Conservation (phyloP, 2,888 invertebrate species). For the Cistogaster globosa region DNA sequence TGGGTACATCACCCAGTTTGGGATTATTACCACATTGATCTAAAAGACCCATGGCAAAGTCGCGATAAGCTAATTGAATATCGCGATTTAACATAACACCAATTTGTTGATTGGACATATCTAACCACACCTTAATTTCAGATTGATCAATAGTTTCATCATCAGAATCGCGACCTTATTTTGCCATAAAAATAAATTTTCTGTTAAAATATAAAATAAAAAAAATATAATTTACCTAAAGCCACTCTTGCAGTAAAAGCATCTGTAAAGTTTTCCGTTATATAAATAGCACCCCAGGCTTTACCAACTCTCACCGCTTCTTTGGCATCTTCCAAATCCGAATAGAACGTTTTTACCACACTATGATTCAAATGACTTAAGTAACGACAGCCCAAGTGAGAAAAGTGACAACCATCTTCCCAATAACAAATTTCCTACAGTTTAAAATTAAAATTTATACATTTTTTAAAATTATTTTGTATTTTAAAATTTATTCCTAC, state of each 20-base stretch:
- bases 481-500: constrained; percentile 66
- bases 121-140: constrained; percentile 94
- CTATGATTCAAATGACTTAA: constrained; percentile 89
- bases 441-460: not conserved
- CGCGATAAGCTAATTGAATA: constrained; percentile 92
- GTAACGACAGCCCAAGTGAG: constrained; percentile 91
- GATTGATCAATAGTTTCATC: constrained; percentile 94
- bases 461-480: not conserved
- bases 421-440: constrained; percentile 79
- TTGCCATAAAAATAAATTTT: not conserved
- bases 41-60: constrained; percentile 91
- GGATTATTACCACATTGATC: constrained; percentile 90
- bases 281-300: constrained; percentile 94
- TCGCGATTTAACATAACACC: constrained; percentile 94
- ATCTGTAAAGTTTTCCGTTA: constrained; percentile 95
- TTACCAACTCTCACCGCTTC: constrained; percentile 89
- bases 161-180: constrained; percentile 88
- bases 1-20: constrained; percentile 93
- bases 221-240: constrained; percentile 84
- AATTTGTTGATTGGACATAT: constrained; percentile 98
- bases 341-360: constrained; percentile 88
- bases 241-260: constrained; percentile 92
- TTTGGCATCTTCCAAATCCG: constrained; percentile 87
- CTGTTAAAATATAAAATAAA: not conserved
- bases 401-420: constrained; percentile 87